These are phyloP conservation scores for Gymnocephalus cernua DNA, from an alignment of 2,113 vertebrate species.

Conservation along the genomic window DNA sequence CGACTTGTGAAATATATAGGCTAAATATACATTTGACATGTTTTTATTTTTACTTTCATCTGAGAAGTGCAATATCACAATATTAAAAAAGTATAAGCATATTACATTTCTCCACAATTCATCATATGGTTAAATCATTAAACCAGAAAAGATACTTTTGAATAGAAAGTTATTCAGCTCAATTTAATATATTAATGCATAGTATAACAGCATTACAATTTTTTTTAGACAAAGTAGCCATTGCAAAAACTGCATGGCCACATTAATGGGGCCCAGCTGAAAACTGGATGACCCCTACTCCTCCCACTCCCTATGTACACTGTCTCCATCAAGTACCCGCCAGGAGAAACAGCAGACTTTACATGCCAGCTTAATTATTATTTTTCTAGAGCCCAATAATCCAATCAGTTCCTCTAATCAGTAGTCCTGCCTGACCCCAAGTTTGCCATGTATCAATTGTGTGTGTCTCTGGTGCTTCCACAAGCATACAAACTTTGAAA, in stretches of 20 bases:
- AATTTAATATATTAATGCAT: neutral
- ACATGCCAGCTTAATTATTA: neutral
- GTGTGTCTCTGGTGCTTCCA: no score
- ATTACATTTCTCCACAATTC: neutral
- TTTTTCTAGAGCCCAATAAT: neutral
- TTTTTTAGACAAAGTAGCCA: neutral
- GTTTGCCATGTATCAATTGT: conserved; percentile 3
- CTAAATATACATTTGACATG: neutral
- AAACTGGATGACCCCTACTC: no score
- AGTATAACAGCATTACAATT: neutral
- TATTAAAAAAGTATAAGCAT: neutral
- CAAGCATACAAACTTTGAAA: no score
- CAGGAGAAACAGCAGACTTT: conserved; percentile 4
- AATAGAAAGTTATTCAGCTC: neutral
- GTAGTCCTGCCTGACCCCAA: neutral
- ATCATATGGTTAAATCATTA: neutral
- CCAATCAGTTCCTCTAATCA: conserved; percentile 14
- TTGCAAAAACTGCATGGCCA: neutral
- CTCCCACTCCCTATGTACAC: neutral
- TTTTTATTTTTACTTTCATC: neutral
- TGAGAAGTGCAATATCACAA: neutral
- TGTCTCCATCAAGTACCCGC: neutral
- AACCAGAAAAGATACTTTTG: neutral
- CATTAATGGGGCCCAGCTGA: neutral
- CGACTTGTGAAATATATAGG: neutral